A percentile compares a stretch with the other conserved stretches of the same genome.
Conservation (phyloP, 2,888 invertebrate genomes). For the Eilema sororculum region DNA sequence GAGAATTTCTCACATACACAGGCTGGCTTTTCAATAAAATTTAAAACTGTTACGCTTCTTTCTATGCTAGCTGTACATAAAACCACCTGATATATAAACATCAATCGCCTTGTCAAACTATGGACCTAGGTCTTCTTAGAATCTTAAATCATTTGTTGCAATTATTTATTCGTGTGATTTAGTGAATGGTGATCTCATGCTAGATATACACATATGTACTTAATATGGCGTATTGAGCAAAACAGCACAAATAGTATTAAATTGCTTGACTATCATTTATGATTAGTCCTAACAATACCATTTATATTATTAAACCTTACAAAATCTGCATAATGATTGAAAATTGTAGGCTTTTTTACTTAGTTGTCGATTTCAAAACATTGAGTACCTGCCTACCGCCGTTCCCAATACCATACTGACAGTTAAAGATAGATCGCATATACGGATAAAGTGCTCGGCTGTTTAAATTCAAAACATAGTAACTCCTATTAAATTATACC, state of each 20-base stretch:
- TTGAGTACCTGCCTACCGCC: background rate
- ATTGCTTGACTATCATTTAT: constrained; percentile 25
- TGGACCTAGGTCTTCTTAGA: background rate
- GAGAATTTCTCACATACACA: no score
- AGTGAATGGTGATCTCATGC: constrained; percentile 9
- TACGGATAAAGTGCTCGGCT: no score
- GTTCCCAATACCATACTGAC: no score
- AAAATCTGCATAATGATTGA: constrained; percentile 18
- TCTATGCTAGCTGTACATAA: background rate
- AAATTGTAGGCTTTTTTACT: constrained; percentile 11
- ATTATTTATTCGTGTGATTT: background rate
- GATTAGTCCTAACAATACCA: constrained; percentile 25
- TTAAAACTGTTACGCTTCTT: background rate
- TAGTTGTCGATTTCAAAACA: background rate
- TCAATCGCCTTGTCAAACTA: background rate
- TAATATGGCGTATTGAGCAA: constrained; percentile 21
- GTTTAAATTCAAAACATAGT: no score
- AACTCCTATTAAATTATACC: no score
- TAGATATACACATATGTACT: background rate
- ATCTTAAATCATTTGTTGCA: background rate
- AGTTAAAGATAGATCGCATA: no score
- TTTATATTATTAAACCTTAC: constrained; percentile 20
- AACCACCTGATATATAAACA: background rate
- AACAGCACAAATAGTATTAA: constrained; percentile 20
- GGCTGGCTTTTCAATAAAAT: background rate